Evolutionary conservation across 2,797 vertebrate genomes (phyloP).

Genomic region (Nasua narica): DNA sequence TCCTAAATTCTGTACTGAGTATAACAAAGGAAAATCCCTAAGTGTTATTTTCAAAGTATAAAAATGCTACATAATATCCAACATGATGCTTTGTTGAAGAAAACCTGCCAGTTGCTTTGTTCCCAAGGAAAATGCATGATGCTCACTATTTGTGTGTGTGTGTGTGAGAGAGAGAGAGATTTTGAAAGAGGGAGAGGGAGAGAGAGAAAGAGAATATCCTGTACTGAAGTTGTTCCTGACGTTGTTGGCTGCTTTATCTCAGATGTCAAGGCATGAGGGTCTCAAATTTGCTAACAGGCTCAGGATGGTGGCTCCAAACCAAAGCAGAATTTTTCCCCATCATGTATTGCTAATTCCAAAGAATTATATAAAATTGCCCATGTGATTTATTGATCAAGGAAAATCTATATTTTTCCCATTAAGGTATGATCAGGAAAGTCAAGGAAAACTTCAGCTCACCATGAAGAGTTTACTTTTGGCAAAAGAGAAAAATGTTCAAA

Average conservation of each 20-base stretch:
- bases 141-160: neutral
- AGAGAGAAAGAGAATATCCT: neutral
- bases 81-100: neutral
- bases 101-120: neutral
- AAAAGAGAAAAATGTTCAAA: neutral
- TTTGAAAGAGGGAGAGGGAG: neutral
- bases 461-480: neutral
- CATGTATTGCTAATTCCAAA: neutral
- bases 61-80: neutral
- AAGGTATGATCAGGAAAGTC: neutral
- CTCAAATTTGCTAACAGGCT: neutral
- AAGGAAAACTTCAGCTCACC: neutral
- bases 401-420: neutral
- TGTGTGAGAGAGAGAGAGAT: neutral
- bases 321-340: neutral
- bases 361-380: neutral
- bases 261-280: neutral
- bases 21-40: neutral
- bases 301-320: neutral
- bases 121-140: neutral
- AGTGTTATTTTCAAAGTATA: neutral
- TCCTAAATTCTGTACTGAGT: neutral
- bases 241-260: neutral
- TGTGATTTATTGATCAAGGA: neutral
- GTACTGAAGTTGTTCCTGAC: neutral